A percentile compares a stretch with the other conserved stretches of the same genome.
Conservation (phyloP, 1,140 invertebrate genomes). For the Gryllus bimaculatus region DNA sequence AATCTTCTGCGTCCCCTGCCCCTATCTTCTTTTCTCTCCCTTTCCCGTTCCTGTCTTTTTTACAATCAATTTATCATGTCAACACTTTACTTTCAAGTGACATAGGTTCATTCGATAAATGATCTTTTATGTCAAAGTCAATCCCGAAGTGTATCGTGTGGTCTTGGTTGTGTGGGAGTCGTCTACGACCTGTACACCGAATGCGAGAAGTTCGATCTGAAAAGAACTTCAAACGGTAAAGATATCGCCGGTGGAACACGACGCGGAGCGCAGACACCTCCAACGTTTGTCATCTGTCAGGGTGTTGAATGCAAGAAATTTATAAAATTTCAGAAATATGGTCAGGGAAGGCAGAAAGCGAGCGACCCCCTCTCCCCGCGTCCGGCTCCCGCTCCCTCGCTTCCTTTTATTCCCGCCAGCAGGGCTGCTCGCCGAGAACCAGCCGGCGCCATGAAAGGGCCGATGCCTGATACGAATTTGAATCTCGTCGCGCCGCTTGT, state of each 20-base stretch:
- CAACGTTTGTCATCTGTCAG: too few species aligned
- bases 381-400: too few species aligned
- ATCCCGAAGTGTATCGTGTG: neutral
- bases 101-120: neutral
- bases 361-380: too few species aligned
- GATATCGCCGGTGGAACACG: neutral
- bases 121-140: constrained; percentile 1
- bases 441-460: too few species aligned
- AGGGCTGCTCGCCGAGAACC: too few species aligned
- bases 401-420: too few species aligned
- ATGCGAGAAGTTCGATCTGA: neutral
- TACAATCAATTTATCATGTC: neutral
- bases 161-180: neutral
- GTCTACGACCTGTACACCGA: too few species aligned
- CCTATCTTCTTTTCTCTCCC: neutral
- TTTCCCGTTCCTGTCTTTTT: neutral
- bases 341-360: too few species aligned
- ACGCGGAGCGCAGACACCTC: neutral
- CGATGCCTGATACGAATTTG: too few species aligned
- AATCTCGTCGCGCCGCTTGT: too few species aligned
- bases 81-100: constrained; percentile 5
- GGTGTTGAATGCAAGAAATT: too few species aligned
- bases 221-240: neutral
- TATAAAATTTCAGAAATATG: too few species aligned
- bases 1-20: neutral